Evolutionary conservation across 2,797 vertebrate genomes (phyloP).

Genomic region (Benthosema pterotum): DNA sequence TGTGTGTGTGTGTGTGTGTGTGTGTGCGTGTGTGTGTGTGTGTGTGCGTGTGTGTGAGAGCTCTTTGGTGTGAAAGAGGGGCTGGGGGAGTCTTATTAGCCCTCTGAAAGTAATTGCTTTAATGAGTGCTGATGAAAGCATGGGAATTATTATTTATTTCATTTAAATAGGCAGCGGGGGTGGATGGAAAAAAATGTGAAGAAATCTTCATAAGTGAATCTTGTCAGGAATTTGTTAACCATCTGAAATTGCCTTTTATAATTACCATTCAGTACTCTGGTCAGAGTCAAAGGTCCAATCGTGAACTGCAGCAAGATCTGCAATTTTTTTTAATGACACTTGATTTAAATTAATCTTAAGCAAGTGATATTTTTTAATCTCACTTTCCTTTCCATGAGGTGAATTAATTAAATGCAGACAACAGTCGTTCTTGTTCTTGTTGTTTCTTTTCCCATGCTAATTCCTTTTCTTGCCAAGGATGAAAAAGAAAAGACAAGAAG

Average conservation of each 20-base stretch:
- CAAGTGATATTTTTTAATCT: conserved; percentile 20
- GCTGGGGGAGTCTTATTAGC: conserved; percentile 36
- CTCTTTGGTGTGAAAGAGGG: conserved; percentile 23
- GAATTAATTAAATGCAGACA: conserved; percentile 27
- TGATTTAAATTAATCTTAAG: conserved; percentile 22
- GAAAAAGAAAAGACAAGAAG: too few species aligned
- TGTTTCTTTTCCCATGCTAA: too few species aligned
- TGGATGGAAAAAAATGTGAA: not conserved
- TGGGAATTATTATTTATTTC: not conserved
- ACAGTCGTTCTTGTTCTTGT: conserved; percentile 21
- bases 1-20: not conserved
- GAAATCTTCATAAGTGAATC: conserved; percentile 28
- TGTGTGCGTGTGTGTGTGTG: not conserved
- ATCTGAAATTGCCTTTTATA: conserved; percentile 46
- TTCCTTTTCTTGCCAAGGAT: too few species aligned
- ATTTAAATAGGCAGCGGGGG: not conserved
- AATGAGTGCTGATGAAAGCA: conserved; percentile 43
- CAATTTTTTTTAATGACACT: conserved; percentile 25
- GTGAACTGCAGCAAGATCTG: conserved; percentile 10
- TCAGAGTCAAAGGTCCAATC: conserved; percentile 24
- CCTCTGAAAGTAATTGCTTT: conserved; percentile 49
- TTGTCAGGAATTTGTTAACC: conserved; percentile 48
- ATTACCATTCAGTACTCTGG: conserved; percentile 28
- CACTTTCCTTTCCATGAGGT: conserved; percentile 35
- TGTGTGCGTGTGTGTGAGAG: not conserved